Conservation (phyloP, 1,140 invertebrate species). For the Ganaspis sp. region DNA sequence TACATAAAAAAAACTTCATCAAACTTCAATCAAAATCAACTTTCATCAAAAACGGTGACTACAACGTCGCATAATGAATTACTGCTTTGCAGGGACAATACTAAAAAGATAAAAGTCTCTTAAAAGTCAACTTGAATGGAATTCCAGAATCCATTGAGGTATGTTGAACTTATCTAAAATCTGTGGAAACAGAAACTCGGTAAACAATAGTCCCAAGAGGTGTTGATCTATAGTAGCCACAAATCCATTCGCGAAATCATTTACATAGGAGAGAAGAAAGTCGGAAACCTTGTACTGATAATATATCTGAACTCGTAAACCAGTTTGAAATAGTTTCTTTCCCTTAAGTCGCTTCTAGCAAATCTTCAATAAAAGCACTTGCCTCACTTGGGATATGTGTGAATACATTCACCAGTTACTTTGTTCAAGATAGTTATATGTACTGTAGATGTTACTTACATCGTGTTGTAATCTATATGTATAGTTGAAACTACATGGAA, state of each 20-base stretch:
- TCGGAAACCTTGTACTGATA: conserved; percentile 1
- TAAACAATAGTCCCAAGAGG: conserved; percentile 4
- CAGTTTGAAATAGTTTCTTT: conserved; percentile 29
- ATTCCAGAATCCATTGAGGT: too few species aligned
- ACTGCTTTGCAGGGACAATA: too few species aligned
- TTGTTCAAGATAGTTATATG: neutral
- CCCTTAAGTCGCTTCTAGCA: neutral
- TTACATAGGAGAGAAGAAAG: conserved; percentile 3
- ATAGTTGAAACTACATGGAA: neutral
- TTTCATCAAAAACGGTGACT: too few species aligned
- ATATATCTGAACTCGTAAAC: conserved; percentile 22
- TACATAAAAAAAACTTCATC: too few species aligned
- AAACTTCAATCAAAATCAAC: too few species aligned
- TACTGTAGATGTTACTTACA: neutral
- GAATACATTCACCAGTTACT: neutral
- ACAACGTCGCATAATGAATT: too few species aligned
- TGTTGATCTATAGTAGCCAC: conserved; percentile 5
- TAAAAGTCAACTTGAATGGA: too few species aligned
- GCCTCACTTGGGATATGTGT: conserved; percentile 1
- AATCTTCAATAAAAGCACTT: conserved; percentile 23
- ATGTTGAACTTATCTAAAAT: neutral
- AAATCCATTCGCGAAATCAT: conserved; percentile 4
- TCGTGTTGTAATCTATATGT: neutral
- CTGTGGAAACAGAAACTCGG: neutral
- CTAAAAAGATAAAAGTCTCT: too few species aligned